phyloP scores from a whole-genome alignment of 2,113 vertebrate genomes.

The Alethe castanea region DNA sequence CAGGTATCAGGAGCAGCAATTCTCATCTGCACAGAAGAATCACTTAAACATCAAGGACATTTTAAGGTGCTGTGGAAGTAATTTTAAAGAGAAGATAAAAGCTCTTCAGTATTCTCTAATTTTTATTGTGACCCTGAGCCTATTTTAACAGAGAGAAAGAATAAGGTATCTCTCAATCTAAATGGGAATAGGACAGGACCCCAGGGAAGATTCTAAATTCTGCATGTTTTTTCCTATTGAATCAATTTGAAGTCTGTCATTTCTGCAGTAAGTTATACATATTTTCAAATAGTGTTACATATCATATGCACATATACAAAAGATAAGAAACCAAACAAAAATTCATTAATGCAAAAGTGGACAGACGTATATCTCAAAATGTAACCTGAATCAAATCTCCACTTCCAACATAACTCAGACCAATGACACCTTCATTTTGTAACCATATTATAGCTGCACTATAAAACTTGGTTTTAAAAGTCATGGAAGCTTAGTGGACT shows the following conservation, averaged over 20 bases:
- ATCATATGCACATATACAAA: background rate
- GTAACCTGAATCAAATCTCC: background rate
- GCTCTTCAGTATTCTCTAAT: background rate
- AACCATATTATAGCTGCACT: background rate
- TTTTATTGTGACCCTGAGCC: background rate
- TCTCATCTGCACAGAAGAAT: background rate
- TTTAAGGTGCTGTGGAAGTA: background rate
- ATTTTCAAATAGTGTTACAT: background rate
- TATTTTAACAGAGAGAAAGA: conserved; percentile 7
- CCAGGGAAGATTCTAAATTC: background rate
- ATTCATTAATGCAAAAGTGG: background rate
- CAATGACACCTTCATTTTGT: background rate
- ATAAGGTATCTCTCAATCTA: background rate
- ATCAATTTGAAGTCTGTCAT: background rate
- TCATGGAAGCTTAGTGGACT: background rate
- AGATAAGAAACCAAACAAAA: background rate
- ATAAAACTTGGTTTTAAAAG: background rate
- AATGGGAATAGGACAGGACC: conserved; percentile 12
- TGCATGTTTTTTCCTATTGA: background rate
- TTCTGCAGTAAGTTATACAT: background rate
- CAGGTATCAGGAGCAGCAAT: background rate
- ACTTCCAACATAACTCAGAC: background rate
- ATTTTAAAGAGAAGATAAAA: background rate
- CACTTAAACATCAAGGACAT: background rate
- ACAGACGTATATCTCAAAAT: background rate